Percentiles rank a stretch among this genome's conserved stretches.
phyloP scores from a whole-genome alignment of 2,113 vertebrate species.

The Centrocercus urophasianus region DNA sequence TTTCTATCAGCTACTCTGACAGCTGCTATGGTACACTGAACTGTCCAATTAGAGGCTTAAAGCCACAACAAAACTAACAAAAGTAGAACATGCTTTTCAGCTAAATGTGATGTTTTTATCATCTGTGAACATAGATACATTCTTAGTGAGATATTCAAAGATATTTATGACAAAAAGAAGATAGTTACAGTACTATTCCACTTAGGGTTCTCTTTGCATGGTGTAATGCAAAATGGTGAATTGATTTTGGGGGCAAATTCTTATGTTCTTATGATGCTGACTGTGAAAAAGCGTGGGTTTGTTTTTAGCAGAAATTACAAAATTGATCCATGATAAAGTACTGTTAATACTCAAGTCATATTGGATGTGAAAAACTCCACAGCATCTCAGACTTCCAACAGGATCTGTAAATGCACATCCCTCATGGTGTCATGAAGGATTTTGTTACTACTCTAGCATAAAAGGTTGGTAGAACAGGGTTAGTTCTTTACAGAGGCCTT shows the following conservation, averaged over 20 bases:
- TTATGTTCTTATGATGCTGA: not conserved
- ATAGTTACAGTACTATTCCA: not conserved
- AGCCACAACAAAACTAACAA: not conserved
- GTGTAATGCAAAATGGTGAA: not conserved
- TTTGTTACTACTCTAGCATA: not conserved
- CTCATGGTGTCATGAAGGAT: not conserved
- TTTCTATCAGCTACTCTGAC: not conserved
- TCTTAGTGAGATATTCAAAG: not conserved
- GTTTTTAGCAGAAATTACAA: not conserved
- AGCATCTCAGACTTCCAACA: not conserved
- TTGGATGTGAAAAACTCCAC: not conserved
- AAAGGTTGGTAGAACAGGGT: not conserved
- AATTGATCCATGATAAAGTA: not conserved
- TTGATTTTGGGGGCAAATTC: not conserved
- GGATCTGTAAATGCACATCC: not conserved
- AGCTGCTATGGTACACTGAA: fast-evolving
- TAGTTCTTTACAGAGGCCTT: not conserved
- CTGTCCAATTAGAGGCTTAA: not conserved
- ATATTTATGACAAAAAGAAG: not conserved
- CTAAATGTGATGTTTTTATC: not conserved
- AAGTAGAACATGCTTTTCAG: not conserved
- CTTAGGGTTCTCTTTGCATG: not conserved
- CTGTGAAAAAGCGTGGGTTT: not conserved
- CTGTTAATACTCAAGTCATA: not conserved
- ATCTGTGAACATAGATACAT: not conserved